Evolutionary conservation across 2,797 vertebrate genomes (phyloP).

Genomic region (Periophthalmus magnuspinnatus): DNA sequence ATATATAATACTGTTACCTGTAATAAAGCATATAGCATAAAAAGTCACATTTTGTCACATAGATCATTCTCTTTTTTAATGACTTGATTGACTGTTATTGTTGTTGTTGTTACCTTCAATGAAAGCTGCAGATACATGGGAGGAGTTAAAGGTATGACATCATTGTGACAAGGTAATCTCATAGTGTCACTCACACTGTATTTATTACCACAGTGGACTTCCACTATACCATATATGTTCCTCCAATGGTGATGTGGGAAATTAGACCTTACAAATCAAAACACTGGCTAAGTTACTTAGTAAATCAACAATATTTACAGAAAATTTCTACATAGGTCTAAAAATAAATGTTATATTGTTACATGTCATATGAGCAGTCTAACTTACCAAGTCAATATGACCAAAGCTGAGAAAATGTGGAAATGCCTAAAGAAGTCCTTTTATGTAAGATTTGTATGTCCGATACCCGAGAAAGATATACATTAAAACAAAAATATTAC

Average conservation of each 20-base stretch:
- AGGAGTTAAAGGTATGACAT: constrained; percentile 20
- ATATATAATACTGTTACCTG: background rate
- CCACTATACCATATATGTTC: background rate
- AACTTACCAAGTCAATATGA: constrained; percentile 3
- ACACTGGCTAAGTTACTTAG: constrained; percentile 1
- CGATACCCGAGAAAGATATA: background rate
- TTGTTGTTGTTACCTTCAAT: constrained; percentile 12
- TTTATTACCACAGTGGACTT: background rate
- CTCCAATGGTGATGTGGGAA: background rate
- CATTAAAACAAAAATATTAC: background rate
- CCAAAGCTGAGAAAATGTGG: background rate
- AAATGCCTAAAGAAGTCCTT: background rate
- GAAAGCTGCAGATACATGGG: constrained; percentile 16
- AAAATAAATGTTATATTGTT: background rate
- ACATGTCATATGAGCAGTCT: background rate
- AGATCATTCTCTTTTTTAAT: background rate
- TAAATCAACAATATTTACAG: constrained; percentile 1
- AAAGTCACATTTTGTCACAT: background rate
- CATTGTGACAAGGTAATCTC: constrained; percentile 50
- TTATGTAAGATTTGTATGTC: background rate
- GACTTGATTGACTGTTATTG: background rate
- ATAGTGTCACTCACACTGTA: constrained; percentile 33
- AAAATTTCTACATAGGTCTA: background rate
- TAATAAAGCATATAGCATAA: background rate
- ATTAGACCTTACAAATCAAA: background rate